Percentiles rank a stretch among this genome's conserved stretches.
These are phyloP conservation scores for Endotricha flammealis DNA, from an alignment of 2,888 invertebrate species.

Conservation along the genomic window DNA sequence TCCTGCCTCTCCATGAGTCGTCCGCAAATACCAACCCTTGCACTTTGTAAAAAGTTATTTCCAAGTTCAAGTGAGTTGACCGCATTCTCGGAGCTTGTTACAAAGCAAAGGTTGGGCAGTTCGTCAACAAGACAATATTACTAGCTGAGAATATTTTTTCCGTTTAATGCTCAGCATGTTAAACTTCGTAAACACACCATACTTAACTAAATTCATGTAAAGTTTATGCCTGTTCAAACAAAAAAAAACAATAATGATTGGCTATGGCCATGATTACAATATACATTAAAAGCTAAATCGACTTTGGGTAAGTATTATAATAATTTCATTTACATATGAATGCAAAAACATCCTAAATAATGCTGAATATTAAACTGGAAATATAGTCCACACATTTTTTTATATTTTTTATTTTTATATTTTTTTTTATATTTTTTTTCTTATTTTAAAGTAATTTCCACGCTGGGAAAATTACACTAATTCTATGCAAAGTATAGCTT, in stretches of 20 bases:
- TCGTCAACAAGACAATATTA: slow-evolving; percentile 71
- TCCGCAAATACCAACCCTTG: slow-evolving; percentile 61
- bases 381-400: slow-evolving; percentile 73
- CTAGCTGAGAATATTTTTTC: slow-evolving; percentile 73
- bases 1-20: slow-evolving; percentile 47
- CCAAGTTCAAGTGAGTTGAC: slow-evolving; percentile 44
- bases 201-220: slow-evolving; percentile 47
- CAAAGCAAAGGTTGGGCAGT: slow-evolving; percentile 74
- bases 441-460: slow-evolving; percentile 74
- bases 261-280: slow-evolving; percentile 55
- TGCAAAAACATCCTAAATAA: slow-evolving; percentile 74
- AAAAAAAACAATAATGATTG: slow-evolving; percentile 38
- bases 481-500: slow-evolving; percentile 96
- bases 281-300: slow-evolving; percentile 72
- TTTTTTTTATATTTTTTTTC: slow-evolving; percentile 46
- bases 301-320: slow-evolving; percentile 59
- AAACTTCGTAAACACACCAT: slow-evolving; percentile 56
- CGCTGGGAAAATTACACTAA: slow-evolving; percentile 91
- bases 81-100: slow-evolving; percentile 55
- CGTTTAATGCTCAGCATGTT: slow-evolving; percentile 78
- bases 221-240: slow-evolving; percentile 42
- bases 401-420: slow-evolving; percentile 38
- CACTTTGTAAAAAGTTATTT: slow-evolving; percentile 58
- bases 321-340: slow-evolving; percentile 55
- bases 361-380: slow-evolving; percentile 79